These are phyloP conservation scores for Ascidia mentula DNA, from an alignment of 23 tunicate genomes.

Conservation along the genomic window DNA sequence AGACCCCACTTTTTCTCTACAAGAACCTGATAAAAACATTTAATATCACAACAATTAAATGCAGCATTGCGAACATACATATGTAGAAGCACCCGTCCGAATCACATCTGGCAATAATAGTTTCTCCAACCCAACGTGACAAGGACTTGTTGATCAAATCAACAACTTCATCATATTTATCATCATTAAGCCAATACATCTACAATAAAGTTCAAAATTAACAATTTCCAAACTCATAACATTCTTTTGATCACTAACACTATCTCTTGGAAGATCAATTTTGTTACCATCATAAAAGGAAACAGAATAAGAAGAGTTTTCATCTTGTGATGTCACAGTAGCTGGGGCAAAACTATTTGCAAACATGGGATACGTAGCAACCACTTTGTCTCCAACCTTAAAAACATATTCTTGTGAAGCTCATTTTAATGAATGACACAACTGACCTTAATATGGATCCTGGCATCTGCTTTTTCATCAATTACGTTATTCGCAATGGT, in stretches of 20 bases:
- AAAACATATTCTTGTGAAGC: not conserved
- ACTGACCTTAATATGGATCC: not conserved
- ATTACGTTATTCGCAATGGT: not conserved
- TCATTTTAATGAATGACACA: not conserved
- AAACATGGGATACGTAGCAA: not conserved
- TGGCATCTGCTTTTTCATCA: not conserved
- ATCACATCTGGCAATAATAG: constrained; percentile 75
- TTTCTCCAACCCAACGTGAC: constrained; percentile 70
- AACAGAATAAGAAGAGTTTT: not conserved
- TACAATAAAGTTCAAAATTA: not conserved
- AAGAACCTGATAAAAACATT: not conserved
- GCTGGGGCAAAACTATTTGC: constrained; percentile 3
- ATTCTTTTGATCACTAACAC: not conserved
- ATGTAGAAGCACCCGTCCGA: constrained; percentile 71
- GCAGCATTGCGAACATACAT: constrained; percentile 27
- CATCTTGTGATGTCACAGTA: not conserved
- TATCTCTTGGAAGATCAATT: not conserved
- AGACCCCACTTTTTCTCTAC: not conserved
- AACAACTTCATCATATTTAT: constrained; percentile 43
- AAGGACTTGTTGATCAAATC: constrained; percentile 42
- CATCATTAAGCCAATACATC: constrained; percentile 41
- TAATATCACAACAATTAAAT: not conserved
- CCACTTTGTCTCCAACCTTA: not conserved
- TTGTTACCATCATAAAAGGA: not conserved
- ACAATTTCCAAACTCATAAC: too few relatives aligned